Evolutionary conservation across 2,888 invertebrate species (phyloP).

Genomic region (Allygus modestus): DNA sequence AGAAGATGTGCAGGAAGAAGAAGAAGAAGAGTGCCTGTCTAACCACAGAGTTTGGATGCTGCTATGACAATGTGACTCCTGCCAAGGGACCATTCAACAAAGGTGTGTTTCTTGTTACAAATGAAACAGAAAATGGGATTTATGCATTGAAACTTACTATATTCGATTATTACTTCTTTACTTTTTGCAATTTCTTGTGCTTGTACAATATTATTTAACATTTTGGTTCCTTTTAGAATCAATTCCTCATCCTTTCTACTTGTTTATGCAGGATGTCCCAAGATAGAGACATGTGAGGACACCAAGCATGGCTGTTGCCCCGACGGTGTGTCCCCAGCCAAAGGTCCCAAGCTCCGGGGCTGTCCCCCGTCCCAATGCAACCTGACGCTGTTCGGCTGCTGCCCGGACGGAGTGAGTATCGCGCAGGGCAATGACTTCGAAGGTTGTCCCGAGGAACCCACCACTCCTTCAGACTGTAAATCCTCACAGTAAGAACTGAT

Average conservation of each 20-base stretch:
- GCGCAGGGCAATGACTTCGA: slow-evolving; percentile 90
- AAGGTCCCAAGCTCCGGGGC: slow-evolving; percentile 83
- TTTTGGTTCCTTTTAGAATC: too few species aligned
- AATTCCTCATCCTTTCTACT: too few species aligned
- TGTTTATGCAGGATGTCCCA: slow-evolving; percentile 79
- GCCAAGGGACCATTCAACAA: slow-evolving; percentile 90
- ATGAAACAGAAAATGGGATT: too few species aligned
- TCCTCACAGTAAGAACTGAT: slow-evolving; percentile 71
- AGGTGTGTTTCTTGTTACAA: slow-evolving; percentile 75
- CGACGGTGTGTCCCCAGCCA: slow-evolving; percentile 88
- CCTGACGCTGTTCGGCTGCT: slow-evolving; percentile 92
- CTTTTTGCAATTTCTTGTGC: too few species aligned
- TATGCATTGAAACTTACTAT: too few species aligned
- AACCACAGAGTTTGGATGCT: slow-evolving; percentile 87
- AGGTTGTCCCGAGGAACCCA: slow-evolving; percentile 83
- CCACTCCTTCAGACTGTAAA: slow-evolving; percentile 70
- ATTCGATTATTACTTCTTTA: too few species aligned
- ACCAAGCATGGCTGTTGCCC: slow-evolving; percentile 89
- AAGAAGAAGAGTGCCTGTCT: slow-evolving; percentile 79
- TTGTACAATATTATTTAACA: too few species aligned
- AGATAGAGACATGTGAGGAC: slow-evolving; percentile 85
- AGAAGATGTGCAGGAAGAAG: slow-evolving; percentile 76
- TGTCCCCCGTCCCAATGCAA: slow-evolving; percentile 87
- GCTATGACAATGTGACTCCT: slow-evolving; percentile 86
- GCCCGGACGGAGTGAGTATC: slow-evolving; percentile 85